Evolutionary conservation across 2,113 vertebrate species (phyloP).

Genomic region (human (Homo sapiens)): DNA sequence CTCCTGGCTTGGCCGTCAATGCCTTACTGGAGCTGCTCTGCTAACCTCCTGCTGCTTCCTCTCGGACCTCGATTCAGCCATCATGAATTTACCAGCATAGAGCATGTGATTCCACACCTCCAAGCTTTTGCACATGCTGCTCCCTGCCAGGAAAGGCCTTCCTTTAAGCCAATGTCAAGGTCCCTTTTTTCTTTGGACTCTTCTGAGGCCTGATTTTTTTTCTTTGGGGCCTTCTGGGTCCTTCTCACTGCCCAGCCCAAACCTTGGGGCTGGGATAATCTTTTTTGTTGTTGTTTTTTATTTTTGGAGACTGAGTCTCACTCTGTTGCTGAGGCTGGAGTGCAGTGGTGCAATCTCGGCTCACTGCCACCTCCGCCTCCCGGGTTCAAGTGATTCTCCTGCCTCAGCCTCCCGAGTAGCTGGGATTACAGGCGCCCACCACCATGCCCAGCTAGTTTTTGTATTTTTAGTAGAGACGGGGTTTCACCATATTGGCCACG

Average conservation of each 20-base stretch:
- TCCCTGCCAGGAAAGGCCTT: neutral
- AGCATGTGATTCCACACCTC: neutral
- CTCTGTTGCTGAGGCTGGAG: too few species aligned
- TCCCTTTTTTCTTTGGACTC: neutral
- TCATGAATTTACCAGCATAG: neutral
- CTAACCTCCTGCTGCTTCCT: neutral
- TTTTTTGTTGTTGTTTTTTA: neutral
- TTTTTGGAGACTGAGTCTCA: too few species aligned
- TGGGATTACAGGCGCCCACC: too few species aligned
- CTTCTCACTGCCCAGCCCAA: neutral
- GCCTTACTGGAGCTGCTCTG: neutral
- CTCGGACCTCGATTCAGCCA: neutral
- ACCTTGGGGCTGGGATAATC: neutral
- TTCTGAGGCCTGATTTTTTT: neutral
- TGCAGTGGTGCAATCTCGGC: too few species aligned
- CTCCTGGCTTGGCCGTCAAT: neutral
- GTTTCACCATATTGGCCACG: too few species aligned
- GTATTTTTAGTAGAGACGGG: too few species aligned
- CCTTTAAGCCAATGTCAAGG: neutral
- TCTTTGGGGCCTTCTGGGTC: neutral
- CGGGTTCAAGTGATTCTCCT: too few species aligned
- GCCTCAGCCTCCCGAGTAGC: too few species aligned
- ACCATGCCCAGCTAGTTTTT: too few species aligned
- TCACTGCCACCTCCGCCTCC: too few species aligned
- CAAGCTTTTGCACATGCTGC: neutral